Evolutionary conservation across 2,888 invertebrate genomes (phyloP).

Genomic region (Elmis aenea): DNA sequence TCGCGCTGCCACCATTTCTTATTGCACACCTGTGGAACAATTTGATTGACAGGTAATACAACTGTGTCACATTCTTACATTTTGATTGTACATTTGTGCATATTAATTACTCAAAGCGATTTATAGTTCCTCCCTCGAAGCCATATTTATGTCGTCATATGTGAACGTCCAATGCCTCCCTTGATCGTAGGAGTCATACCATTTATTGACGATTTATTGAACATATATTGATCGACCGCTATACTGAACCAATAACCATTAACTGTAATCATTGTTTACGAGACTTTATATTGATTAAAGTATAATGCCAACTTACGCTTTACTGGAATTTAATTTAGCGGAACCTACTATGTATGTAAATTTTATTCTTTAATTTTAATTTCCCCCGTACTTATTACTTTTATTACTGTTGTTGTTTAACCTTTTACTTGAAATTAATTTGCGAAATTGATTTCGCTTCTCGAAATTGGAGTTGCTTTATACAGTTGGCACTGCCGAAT

Average conservation of each 20-base stretch:
- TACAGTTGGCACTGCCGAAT: too few relatives aligned
- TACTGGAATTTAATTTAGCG: slow-evolving; percentile 34
- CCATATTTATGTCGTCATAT: slow-evolving; percentile 15
- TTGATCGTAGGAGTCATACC: slow-evolving; percentile 27
- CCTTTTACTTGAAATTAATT: too few relatives aligned
- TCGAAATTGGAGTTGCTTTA: too few relatives aligned
- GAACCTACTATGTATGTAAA: slow-evolving; percentile 39
- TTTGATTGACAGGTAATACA: slow-evolving; percentile 13
- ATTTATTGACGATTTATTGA: slow-evolving; percentile 31
- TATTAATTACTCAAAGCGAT: slow-evolving; percentile 16
- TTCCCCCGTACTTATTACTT: slow-evolving; percentile 25
- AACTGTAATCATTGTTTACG: slow-evolving; percentile 37
- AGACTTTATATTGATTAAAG: slow-evolving; percentile 38
- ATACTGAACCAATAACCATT: slow-evolving; percentile 33
- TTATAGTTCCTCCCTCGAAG: slow-evolving; percentile 19
- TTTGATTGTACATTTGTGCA: slow-evolving; percentile 14
- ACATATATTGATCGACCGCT: slow-evolving; percentile 29
- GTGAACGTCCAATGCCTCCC: slow-evolving; percentile 13
- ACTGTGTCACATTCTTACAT: slow-evolving; percentile 16
- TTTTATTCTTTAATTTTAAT: slow-evolving; percentile 40
- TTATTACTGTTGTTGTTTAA: too few relatives aligned
- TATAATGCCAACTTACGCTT: slow-evolving; percentile 32
- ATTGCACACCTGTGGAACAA: slow-evolving; percentile 7
- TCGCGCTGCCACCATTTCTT: slow-evolving; percentile 6
- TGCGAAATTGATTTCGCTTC: too few relatives aligned